These are phyloP conservation scores for Rhinogobius similis DNA, from an alignment of 2,113 vertebrate species.

Conservation along the genomic window DNA sequence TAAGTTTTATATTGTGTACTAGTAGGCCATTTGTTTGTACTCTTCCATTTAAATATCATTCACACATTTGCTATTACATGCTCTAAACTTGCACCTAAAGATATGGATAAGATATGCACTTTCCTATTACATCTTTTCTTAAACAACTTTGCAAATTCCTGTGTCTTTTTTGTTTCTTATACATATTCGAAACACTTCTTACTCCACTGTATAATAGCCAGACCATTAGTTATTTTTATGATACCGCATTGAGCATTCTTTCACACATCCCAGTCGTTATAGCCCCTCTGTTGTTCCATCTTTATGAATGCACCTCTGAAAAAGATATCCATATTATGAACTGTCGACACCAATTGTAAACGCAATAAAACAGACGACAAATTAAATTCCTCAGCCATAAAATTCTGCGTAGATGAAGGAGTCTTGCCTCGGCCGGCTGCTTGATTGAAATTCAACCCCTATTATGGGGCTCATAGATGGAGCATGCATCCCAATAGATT, in stretches of 20 bases:
- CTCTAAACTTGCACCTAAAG: no score
- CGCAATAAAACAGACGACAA: constrained; percentile 2
- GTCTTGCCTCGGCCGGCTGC: background rate
- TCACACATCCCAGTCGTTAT: background rate
- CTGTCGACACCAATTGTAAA: constrained; percentile 16
- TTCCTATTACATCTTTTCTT: no score
- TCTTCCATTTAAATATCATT: background rate
- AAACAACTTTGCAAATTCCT: no score
- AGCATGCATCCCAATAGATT: background rate
- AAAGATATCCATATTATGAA: constrained; percentile 12
- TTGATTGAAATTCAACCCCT: constrained; percentile 9
- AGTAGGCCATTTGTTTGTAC: background rate
- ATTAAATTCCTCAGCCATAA: constrained; percentile 14
- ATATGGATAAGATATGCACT: no score
- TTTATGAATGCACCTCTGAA: constrained; percentile 16
- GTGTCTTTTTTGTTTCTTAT: background rate
- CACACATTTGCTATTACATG: no score
- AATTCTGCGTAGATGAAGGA: constrained; percentile 17
- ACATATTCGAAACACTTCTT: background rate
- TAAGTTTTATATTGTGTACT: background rate
- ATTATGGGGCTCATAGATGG: background rate
- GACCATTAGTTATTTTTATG: background rate
- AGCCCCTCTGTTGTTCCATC: background rate
- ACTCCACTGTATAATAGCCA: background rate
- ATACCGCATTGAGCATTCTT: background rate